Conservation (phyloP, 1,140 invertebrate species). For the Capitella teleta region DNA sequence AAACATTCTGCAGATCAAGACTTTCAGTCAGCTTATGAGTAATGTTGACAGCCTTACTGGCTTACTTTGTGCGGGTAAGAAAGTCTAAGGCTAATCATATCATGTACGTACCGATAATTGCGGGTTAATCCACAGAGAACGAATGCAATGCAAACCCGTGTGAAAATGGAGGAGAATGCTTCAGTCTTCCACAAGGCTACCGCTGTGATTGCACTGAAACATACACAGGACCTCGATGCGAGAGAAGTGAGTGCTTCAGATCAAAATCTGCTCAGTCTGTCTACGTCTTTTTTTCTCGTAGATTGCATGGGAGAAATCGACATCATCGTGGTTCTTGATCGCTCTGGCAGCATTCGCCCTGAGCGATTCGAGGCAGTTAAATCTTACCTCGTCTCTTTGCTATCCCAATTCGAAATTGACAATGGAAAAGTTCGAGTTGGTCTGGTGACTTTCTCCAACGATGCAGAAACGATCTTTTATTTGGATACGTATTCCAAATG, state of each 20-base stretch:
- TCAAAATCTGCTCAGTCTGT: no score
- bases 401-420: background rate
- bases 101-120: background rate
- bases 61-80: constrained; percentile 8
- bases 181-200: constrained; percentile 6
- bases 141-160: constrained; percentile 10
- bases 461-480: background rate
- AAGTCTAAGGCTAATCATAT: background rate
- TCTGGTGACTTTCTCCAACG: background rate
- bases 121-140: background rate
- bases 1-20: constrained; percentile 6
- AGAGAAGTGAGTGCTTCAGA: constrained; percentile 8
- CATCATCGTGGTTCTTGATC: background rate
- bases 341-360: background rate
- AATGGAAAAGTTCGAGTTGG: background rate
- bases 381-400: background rate
- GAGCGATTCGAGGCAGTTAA: background rate
- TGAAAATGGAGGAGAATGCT: constrained; percentile 6
- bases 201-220: constrained; percentile 3
- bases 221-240: constrained; percentile 1
- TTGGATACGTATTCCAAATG: background rate
- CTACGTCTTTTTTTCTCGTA: no score
- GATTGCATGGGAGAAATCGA: background rate
- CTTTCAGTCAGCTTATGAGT: constrained; percentile 2
- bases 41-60: background rate